phyloP scores from a whole-genome alignment of 1,140 invertebrate species.

The Monomorium pharaonis region DNA sequence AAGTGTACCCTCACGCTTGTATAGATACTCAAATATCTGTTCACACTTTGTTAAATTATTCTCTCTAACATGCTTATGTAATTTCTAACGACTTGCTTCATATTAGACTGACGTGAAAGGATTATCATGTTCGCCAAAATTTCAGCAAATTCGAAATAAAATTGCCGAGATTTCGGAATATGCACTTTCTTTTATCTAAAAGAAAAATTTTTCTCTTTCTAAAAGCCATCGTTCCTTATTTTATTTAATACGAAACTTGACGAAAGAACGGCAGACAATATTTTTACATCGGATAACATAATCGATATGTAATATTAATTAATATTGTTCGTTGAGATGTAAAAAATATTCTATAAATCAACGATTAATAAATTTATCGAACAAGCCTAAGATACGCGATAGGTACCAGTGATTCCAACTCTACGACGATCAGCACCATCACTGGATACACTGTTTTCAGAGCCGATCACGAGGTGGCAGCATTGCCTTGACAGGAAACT shows the following conservation, averaged over 20 bases:
- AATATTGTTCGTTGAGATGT: too few species aligned
- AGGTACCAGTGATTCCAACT: not conserved
- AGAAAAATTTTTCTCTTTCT: not conserved
- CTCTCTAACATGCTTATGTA: not conserved
- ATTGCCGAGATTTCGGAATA: not conserved
- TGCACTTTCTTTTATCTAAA: not conserved
- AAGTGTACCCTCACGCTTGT: not conserved
- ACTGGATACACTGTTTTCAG: constrained; percentile 30
- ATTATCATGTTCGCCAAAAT: not conserved
- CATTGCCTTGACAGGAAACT: constrained; percentile 65
- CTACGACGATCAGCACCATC: constrained; percentile 62
- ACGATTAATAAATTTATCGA: not conserved
- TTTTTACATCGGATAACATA: not conserved
- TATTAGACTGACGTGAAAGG: not conserved
- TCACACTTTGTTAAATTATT: not conserved
- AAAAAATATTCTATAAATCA: not conserved
- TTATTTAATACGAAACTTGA: not conserved
- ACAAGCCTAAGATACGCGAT: not conserved
- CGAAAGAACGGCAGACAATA: not conserved
- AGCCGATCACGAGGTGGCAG: constrained; percentile 67
- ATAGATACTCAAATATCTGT: not conserved
- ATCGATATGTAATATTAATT: not conserved
- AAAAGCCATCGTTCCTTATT: not conserved
- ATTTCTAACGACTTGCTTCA: not conserved
- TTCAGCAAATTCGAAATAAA: not conserved